A percentile compares a stretch with the other conserved stretches of the same genome.
phyloP scores from a whole-genome alignment of 2,113 vertebrate genomes.

The Amphiprion ocellaris region DNA sequence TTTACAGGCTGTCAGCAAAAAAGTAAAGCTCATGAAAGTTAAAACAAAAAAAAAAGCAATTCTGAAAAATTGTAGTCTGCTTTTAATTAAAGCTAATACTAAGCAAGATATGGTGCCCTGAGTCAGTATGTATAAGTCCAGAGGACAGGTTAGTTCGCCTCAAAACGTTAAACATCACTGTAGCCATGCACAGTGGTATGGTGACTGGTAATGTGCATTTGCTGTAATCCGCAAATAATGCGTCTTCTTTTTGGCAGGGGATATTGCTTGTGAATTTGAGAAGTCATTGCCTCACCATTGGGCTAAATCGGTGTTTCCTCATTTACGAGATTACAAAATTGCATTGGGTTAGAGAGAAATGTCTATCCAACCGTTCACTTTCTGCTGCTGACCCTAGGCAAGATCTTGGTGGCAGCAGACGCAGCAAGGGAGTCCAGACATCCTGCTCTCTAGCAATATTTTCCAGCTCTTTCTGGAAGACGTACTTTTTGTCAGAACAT shows the following conservation, averaged over 20 bases:
- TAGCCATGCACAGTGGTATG: neutral
- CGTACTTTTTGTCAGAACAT: neutral
- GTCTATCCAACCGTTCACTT: neutral
- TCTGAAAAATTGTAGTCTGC: neutral
- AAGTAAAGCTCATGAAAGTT: neutral
- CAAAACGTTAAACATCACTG: neutral
- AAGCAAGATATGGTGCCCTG: neutral
- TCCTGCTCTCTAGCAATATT: neutral
- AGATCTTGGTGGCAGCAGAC: neutral
- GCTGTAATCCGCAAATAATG: neutral
- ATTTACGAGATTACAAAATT: neutral
- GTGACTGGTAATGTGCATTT: neutral
- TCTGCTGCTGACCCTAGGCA: neutral
- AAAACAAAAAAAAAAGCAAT: neutral
- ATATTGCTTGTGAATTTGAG: neutral
- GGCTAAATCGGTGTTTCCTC: slow-evolving; percentile 2
- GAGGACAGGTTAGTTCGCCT: neutral
- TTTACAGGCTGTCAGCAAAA: slow-evolving; percentile 2
- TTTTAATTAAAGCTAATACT: neutral
- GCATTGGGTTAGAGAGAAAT: neutral
- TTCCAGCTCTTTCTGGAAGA: neutral
- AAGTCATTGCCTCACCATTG: neutral
- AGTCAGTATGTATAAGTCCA: neutral
- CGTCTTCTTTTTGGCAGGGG: neutral
- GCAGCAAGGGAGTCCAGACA: neutral